These are phyloP conservation scores for Xanthorhoe designata DNA, from an alignment of 2,888 invertebrate species.

Conservation along the genomic window DNA sequence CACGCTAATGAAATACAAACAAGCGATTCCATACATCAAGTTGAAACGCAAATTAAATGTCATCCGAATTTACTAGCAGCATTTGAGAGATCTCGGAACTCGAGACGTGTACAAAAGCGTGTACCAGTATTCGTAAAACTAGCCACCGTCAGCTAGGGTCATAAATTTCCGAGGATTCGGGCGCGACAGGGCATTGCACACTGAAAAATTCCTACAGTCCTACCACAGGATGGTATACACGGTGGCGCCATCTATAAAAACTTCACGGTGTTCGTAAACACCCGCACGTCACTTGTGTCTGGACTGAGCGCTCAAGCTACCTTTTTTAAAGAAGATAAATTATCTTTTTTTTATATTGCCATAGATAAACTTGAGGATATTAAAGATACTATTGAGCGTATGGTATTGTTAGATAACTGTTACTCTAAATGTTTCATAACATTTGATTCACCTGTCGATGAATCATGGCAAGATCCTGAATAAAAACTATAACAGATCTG, in stretches of 20 bases:
- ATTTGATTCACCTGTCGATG: too few relatives aligned
- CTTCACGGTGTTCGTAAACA: constrained; percentile 27
- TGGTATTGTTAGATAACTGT: not conserved
- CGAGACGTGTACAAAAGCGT: constrained; percentile 63
- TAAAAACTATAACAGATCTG: not conserved
- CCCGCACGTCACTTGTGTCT: constrained; percentile 22
- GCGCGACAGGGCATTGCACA: constrained; percentile 74
- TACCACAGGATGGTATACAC: constrained; percentile 50
- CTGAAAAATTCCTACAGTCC: constrained; percentile 76
- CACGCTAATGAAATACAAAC: not conserved
- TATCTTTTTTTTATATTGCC: constrained; percentile 4
- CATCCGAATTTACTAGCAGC: constrained; percentile 28
- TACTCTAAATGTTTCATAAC: too few relatives aligned
- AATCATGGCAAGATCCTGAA: not conserved
- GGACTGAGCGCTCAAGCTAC: constrained; percentile 3
- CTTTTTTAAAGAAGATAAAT: constrained; percentile 19
- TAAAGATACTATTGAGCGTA: not conserved
- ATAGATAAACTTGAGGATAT: not conserved
- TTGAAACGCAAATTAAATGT: constrained; percentile 17
- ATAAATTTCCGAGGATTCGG: constrained; percentile 81
- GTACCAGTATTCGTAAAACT: constrained; percentile 69
- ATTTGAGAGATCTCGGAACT: constrained; percentile 49
- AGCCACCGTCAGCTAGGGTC: constrained; percentile 69
- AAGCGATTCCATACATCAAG: constrained; percentile 12
- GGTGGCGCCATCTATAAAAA: constrained; percentile 38